A percentile compares a stretch with the other conserved stretches of the same genome.
phyloP scores from a whole-genome alignment of 30 jellyfish, hydroid and myxozoan species.

The Chrysaora quinquecirrha region DNA sequence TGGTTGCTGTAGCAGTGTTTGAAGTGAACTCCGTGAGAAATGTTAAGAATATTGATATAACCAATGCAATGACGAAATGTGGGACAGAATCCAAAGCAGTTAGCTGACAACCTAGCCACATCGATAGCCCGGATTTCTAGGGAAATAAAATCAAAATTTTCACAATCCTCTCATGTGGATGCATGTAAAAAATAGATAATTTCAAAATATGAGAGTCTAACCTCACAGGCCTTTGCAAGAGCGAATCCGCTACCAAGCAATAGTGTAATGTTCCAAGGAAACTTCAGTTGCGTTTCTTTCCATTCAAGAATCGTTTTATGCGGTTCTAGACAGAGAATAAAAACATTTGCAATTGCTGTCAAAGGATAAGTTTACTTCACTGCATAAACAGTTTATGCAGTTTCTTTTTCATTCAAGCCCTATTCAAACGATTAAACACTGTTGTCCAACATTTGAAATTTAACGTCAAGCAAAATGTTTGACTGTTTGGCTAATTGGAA shows the following conservation, averaged over 20 bases:
- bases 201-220: not conserved
- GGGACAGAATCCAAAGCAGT: constrained; percentile 80
- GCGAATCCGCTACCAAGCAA: constrained; percentile 98
- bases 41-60: constrained; percentile 75
- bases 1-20: constrained; percentile 98
- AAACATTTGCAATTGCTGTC: no score
- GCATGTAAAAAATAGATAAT: not conserved
- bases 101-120: constrained; percentile 92
- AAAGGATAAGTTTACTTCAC: no score
- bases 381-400: no score
- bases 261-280: constrained; percentile 92
- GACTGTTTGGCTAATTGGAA: no score
- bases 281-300: constrained; percentile 69
- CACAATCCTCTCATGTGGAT: not conserved
- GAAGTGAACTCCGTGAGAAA: constrained; percentile 96
- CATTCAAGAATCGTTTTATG: constrained; percentile 78
- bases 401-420: no score
- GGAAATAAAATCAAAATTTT: not conserved
- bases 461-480: no score
- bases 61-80: constrained; percentile 68
- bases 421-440: no score
- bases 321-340: constrained; percentile 21
- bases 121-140: constrained; percentile 91
- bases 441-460: no score
- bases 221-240: constrained; percentile 98